Percentiles rank a stretch among this genome's conserved stretches.
These are phyloP conservation scores for zebrafish (Danio rerio) DNA, from an alignment of 2,113 vertebrate species.

Conservation along the genomic window GRCz12tu NC_133178.1:4864501-4865000, in stretches of 20 bases:
- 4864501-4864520: slow-evolving; percentile 75
- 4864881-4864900: slow-evolving; percentile 69
- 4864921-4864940: slow-evolving; percentile 84
- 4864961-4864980: slow-evolving; percentile 76
- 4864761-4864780: slow-evolving; percentile 80
- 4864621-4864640: slow-evolving; percentile 80
- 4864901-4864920: slow-evolving; percentile 77
- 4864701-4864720: slow-evolving; percentile 72
- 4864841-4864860: slow-evolving; percentile 76
- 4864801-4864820: slow-evolving; percentile 73
- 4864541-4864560: slow-evolving; percentile 80
- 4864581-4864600: slow-evolving; percentile 80
- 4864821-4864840: slow-evolving; percentile 69
- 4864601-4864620: slow-evolving; percentile 78
- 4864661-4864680: slow-evolving; percentile 72
- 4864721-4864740: slow-evolving; percentile 76
- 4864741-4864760: slow-evolving; percentile 67
- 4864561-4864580: slow-evolving; percentile 80
- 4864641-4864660: slow-evolving; percentile 81
- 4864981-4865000: slow-evolving; percentile 76
- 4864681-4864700: slow-evolving; percentile 82
- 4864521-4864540: slow-evolving; percentile 73
- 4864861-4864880: slow-evolving; percentile 70
- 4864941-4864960: slow-evolving; percentile 77
- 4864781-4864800: slow-evolving; percentile 83